These are phyloP conservation scores for Vimba vimba DNA, from an alignment of 2,113 vertebrate genomes.

Conservation along the genomic window DNA sequence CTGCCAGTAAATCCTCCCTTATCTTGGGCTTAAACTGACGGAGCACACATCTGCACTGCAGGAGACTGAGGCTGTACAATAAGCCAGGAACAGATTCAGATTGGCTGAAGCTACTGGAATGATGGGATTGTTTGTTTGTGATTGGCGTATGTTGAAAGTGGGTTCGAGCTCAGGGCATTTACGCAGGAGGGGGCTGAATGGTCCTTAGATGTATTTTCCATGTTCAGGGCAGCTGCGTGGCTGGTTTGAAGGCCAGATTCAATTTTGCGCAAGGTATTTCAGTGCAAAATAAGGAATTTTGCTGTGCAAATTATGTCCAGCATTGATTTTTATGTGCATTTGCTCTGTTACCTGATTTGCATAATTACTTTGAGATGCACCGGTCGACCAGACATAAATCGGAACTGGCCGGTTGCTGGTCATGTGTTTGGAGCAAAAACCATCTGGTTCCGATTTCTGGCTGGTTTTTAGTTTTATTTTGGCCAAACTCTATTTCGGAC, in stretches of 20 bases:
- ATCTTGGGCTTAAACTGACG: slow-evolving; percentile 67
- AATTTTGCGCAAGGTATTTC: not conserved
- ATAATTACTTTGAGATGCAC: not conserved
- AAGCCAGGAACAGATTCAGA: slow-evolving; percentile 13
- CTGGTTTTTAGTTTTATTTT: no score
- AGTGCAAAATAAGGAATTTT: not conserved
- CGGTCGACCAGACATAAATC: no score
- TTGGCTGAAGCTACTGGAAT: not conserved
- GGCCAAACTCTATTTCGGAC: no score
- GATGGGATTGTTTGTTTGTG: slow-evolving; percentile 9
- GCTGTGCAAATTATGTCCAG: not conserved
- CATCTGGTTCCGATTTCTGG: no score
- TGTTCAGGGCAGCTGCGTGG: slow-evolving; percentile 8
- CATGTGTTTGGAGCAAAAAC: no score
- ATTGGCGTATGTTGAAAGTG: not conserved
- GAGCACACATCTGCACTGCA: slow-evolving; percentile 51
- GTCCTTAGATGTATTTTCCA: not conserved
- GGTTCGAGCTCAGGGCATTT: not conserved
- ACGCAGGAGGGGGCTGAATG: slow-evolving; percentile 12
- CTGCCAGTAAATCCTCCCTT: slow-evolving; percentile 64
- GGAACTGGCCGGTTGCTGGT: no score
- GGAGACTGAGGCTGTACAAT: slow-evolving; percentile 4
- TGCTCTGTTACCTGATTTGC: not conserved
- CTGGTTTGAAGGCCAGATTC: not conserved
- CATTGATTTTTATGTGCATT: not conserved